Base-by-base conservation (phyloP, 1,140 invertebrate genomes). In the Drosophila orosa region DNA sequence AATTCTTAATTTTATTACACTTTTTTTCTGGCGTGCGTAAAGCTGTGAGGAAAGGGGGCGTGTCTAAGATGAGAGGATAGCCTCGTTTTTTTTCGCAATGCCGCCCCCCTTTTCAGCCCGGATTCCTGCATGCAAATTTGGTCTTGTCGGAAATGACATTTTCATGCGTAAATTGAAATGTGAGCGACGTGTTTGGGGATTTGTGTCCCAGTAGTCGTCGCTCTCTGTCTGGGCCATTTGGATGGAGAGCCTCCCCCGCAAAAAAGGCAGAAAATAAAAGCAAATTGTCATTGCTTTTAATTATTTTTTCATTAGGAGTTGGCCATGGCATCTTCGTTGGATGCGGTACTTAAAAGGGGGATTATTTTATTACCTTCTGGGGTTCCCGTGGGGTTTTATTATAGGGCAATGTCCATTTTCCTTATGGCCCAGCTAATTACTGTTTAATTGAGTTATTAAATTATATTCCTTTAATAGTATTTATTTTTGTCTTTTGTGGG, bases 121-220 rank as follows among this genome's bases (percentile, higher is more conserved):
- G 76, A 87, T 83, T 86, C 74, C 73, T 86, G 82, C 86, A 90
- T 90, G 86, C 87, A 90, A 90, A 90, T 90, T 90, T 90, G 47
- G 60, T 76, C 71, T 67, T 83, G 84, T 89, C 80, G 84, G 87
- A 86, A 90, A 90, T 90, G 87, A 83, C 86, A 90, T 90, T 90
- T 90, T 90, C 87, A 90, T 90, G 86, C 87, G 86, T 90, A 90
- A 90, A 90, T 90, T 90, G 86, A 90, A 90, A 90, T 90, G 86
- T 86, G 82, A 80, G 86, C 82, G 82, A 90, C 86, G 87, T 90
- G 86, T 87, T 87, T 89, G 84, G 84, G 84, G 84, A 89, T 89
- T 89, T 77, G 68, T 72, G 52, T 72, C 66, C 44, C 35, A 55
- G 45, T 29, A 55, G 50, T 35, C 31, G 27, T 27, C 24, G 15